Base-by-base conservation (phyloP, 2,797 vertebrate species). In the Thalassophryne amazonica region DNA sequence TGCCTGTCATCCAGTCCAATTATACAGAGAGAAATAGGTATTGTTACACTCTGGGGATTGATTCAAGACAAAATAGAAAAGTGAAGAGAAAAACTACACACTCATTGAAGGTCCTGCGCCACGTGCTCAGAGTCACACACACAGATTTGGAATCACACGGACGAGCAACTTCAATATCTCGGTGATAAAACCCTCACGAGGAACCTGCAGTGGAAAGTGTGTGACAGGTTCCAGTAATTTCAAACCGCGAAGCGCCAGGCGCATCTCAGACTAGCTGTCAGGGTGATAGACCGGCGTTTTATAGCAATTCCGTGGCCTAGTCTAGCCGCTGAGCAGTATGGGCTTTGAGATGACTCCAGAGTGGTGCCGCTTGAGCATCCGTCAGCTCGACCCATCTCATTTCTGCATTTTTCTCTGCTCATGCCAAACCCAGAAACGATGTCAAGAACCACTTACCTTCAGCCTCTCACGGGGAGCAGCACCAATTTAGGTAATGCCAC, bases 1-100 rank as follows among this genome's bases (percentile, higher is more conserved):
- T 86, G 86, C 76, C 88, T 88, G 87, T 89, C 89, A 90, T 87
- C 86, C 85, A 86, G 86, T 89, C 89, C 89, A 92, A 91, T 91
- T 90, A 91, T 87, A 90, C 87, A 87, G 79, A 81, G 84, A 90
- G 86, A 88, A 90, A 91, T 89, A 86, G 87, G 84, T 88, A 89
- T 88, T 87, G 88, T 90, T 88, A 85, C 86, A 84, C 86, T 81
- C 80, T 30, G 73, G 88, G 84, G 81, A 89, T 84, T 90, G 89
- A 90, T 90, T 91, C 86, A 88, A 86, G 80, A 86, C 84, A 84
- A 89, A 89, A 90, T 85, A 87, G 84, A 88, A 89, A 87, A 86
- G 80, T 76, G 75, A 83, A 82, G 73, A 83, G 79, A 81, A 78
- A n/a, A 79, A 64, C 81, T 71, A 77, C 76, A 67, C 76, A 70